Conservation (phyloP, 2,888 invertebrate species). For the Limnephilus auricula region DNA sequence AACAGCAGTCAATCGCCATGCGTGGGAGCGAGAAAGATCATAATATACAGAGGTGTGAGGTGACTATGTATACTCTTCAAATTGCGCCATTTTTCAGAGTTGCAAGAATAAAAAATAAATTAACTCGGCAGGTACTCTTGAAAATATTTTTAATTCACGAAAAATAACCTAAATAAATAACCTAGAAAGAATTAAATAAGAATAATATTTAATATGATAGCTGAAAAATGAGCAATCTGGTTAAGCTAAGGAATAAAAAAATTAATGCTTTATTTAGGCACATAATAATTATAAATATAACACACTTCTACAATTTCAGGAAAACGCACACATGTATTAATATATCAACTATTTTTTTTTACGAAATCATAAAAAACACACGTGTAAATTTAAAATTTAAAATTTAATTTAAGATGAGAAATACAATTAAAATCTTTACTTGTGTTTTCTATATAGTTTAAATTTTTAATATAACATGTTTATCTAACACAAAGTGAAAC, state of each 20-base stretch:
- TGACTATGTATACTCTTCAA: slow-evolving; percentile 40
- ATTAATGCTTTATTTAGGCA: slow-evolving; percentile 10
- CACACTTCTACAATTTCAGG: not conserved
- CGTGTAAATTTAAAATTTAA: not conserved
- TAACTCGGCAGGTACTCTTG: not conserved
- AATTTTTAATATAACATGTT: not conserved
- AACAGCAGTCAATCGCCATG: slow-evolving; percentile 66
- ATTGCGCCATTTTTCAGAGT: slow-evolving; percentile 39
- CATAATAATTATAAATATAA: not conserved
- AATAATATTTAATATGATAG: not conserved
- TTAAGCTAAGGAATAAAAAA: slow-evolving; percentile 31
- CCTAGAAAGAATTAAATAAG: not conserved
- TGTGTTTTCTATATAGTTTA: not conserved
- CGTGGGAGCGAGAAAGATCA: slow-evolving; percentile 65
- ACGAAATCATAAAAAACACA: not conserved
- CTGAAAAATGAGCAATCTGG: slow-evolving; percentile 33
- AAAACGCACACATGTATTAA: not conserved
- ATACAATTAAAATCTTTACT: not conserved
- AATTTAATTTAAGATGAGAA: not conserved
- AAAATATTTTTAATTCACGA: not conserved
- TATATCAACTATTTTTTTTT: not conserved
- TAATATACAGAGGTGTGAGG: slow-evolving; percentile 53
- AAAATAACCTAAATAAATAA: not conserved
- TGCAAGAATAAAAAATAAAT: not conserved
- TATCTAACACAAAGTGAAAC: not conserved